These are phyloP conservation scores for Phocoena sinus DNA, from an alignment of 2,113 vertebrate genomes.

Conservation along the genomic window DNA sequence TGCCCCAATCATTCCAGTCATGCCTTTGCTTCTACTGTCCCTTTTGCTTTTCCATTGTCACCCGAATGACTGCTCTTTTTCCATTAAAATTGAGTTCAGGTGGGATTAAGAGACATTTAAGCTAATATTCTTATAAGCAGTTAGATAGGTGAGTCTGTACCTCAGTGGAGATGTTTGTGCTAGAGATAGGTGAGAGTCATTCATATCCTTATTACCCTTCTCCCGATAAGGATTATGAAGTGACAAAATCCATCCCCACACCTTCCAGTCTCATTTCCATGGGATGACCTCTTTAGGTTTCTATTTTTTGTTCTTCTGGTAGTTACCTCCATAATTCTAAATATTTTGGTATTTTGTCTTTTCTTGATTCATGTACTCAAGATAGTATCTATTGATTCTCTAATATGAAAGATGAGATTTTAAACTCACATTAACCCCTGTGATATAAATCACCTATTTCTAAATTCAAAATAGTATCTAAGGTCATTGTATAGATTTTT, in stretches of 20 bases:
- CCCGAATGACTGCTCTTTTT: not conserved
- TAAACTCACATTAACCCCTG: not conserved
- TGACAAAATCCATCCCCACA: not conserved
- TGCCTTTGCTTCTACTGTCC: not conserved
- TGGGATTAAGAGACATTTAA: not conserved
- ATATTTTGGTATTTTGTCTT: not conserved
- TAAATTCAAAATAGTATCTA: not conserved
- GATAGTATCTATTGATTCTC: not conserved
- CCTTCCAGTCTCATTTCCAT: not conserved
- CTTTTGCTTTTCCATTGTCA: not conserved
- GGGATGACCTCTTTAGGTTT: not conserved
- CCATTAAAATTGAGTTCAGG: not conserved
- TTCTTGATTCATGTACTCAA: not conserved
- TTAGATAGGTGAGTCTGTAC: not conserved
- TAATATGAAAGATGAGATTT: not conserved
- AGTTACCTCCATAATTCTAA: not conserved
- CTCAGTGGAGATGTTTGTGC: not conserved
- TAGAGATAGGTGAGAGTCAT: not conserved
- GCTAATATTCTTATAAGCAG: not conserved
- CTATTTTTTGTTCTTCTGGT: not conserved
- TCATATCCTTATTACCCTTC: not conserved
- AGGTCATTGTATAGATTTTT: not conserved
- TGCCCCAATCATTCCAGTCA: accelerated
- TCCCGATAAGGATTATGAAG: not conserved
- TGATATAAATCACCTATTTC: not conserved